Evolutionary conservation across 2,888 invertebrate species (phyloP), one percentile per base, ranked within the genome.

Genomic region (Pachycephus smyrnensis): DNA sequence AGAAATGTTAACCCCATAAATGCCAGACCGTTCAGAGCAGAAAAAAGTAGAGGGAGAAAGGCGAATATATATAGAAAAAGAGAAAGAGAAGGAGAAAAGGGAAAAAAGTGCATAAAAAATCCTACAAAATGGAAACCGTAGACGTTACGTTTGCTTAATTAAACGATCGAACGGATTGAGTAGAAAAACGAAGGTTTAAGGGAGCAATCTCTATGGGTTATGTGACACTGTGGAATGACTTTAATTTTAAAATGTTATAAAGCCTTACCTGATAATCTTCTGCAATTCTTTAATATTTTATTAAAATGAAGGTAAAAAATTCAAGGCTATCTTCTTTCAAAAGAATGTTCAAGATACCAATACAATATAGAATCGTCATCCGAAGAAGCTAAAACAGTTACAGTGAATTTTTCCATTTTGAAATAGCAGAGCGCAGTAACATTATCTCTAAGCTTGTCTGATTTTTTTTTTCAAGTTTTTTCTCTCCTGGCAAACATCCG

Each of bases 1-100:
- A 91, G 90, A 91, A 90, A 91, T 89, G 90, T 90, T 91, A 89
- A 90, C 90, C 90, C 89, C 89, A 89, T 89, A 91, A 91, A 90
- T 89, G 90, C 89, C 90, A 88, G 88, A 86, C 89, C 88, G 86
- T 88, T 88, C 86, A 69, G 80, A 77, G 79, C 76, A 73, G n/a
- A 75, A 80, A 79, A 75, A 75, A 78, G 71, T 75, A 73, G 23
- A 55, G 55, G 55, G 55, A 55, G 55, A 55, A 23, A 55, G 55
- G 55, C 55, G 2, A 55, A 55, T 55, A 55, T 33, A 32, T 31
- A 71, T 32, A 81, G 80, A 75, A 77, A 69, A 79, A 77, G 79
- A 76, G 76, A 76, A 77, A 78, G 78, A 82, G 80, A 79, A 76
- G 79, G 68, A 75, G 79, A 75, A 71, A 75, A 75, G 68, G 71